Evolutionary conservation across 2,113 vertebrate genomes (phyloP).

Genomic region (Ariopsis seemanni): DNA sequence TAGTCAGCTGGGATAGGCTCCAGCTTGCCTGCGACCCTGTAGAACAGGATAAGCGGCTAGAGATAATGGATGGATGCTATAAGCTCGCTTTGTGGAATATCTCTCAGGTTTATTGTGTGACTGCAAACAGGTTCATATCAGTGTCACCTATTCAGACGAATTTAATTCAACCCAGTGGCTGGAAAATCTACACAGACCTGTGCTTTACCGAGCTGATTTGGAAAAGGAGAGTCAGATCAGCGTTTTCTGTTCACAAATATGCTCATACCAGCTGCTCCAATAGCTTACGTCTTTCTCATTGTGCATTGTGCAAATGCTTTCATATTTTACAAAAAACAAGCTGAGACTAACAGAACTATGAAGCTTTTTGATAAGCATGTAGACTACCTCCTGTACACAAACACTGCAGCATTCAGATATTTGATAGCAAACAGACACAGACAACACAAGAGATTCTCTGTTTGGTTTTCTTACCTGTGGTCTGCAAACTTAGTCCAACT

Average conservation of each 20-base stretch:
- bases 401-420: constrained; percentile 19
- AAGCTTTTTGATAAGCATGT: background rate
- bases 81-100: background rate
- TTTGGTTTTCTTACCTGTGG: constrained; percentile 54
- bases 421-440: background rate
- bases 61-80: too few relatives aligned
- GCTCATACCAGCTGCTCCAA: background rate
- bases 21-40: too few relatives aligned
- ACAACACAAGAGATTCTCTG: background rate
- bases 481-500: constrained; percentile 66
- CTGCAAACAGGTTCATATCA: background rate
- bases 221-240: background rate
- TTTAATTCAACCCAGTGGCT: background rate
- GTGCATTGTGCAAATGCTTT: constrained; percentile 12
- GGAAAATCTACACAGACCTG: background rate
- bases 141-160: background rate
- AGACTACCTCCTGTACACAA: background rate
- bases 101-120: background rate
- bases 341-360: constrained; percentile 16
- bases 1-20: too few relatives aligned
- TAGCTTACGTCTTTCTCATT: constrained; percentile 5
- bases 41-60: too few relatives aligned
- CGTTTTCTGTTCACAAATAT: background rate
- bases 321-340: constrained; percentile 22
- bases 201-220: background rate